Evolutionary conservation across 2,888 invertebrate species (phyloP).

Genomic region (Omphaloscelis lunosa): DNA sequence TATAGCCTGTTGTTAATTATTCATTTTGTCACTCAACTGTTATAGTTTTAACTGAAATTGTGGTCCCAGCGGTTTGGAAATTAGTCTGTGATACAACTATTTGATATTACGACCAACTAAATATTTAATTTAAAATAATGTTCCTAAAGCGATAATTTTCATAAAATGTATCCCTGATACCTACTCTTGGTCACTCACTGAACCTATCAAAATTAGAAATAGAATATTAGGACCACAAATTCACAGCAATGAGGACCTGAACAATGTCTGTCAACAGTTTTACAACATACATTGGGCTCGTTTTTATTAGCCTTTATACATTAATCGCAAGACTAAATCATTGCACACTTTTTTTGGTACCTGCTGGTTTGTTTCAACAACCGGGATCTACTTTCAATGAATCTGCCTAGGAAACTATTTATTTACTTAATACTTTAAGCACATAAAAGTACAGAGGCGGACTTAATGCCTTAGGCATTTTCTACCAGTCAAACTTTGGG

Average conservation of each 20-base stretch:
- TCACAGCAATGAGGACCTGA: not conserved
- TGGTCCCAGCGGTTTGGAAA: constrained; percentile 24
- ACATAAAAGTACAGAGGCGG: no score
- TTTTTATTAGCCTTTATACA: not conserved
- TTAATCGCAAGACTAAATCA: no score
- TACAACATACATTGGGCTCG: not conserved
- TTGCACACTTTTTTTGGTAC: no score
- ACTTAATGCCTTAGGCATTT: no score
- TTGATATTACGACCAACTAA: not conserved
- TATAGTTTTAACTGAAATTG: constrained; percentile 39
- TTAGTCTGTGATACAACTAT: constrained; percentile 15
- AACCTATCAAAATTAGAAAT: not conserved
- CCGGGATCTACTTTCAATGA: no score
- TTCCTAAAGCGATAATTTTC: not conserved
- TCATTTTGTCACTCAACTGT: constrained; percentile 40
- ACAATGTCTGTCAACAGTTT: not conserved
- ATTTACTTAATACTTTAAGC: no score
- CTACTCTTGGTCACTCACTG: not conserved
- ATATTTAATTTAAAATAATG: not conserved
- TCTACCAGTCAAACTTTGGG: no score
- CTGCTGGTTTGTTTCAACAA: no score
- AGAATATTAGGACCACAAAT: no score
- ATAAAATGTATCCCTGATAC: not conserved
- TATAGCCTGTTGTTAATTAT: constrained; percentile 64
- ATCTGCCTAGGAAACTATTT: no score